Conservation (phyloP, 2,888 invertebrate species). For the Stegana nigrithorax region DNA sequence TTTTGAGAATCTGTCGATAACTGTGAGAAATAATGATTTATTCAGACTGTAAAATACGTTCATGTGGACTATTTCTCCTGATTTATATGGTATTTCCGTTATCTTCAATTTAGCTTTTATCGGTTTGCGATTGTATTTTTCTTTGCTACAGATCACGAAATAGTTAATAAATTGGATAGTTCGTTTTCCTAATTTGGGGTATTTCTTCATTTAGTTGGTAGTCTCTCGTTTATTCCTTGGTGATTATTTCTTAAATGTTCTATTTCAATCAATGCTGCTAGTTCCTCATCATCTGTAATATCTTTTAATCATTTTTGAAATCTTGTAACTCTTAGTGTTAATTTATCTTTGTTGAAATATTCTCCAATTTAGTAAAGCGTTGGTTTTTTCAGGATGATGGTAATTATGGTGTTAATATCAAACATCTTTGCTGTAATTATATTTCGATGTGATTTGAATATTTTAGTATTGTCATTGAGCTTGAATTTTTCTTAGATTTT, state of each 20-base stretch:
- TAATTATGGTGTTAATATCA: too few relatives aligned
- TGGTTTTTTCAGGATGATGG: too few relatives aligned
- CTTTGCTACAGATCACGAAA: not conserved
- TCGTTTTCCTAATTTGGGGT: conserved; percentile 25
- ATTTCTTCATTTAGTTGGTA: conserved; percentile 20
- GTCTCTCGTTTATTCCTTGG: conserved; percentile 25
- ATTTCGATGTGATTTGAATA: too few relatives aligned
- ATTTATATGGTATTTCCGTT: not conserved
- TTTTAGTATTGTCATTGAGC: too few relatives aligned
- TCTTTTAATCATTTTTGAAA: too few relatives aligned
- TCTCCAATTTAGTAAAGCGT: too few relatives aligned
- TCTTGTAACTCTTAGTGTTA: too few relatives aligned
- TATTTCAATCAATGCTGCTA: too few relatives aligned
- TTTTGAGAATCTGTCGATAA: conserved; percentile 27
- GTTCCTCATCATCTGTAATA: too few relatives aligned
- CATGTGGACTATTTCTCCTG: not conserved
- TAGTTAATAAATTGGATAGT: not conserved
- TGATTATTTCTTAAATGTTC: conserved; percentile 23
- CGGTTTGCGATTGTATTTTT: conserved; percentile 12
- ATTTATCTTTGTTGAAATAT: too few relatives aligned
- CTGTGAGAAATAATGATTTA: not conserved
- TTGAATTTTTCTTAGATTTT: too few relatives aligned
- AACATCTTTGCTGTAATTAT: too few relatives aligned
- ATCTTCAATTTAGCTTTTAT: not conserved
- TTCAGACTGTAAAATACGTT: not conserved